These are phyloP conservation scores for Litoditis marina DNA, from an alignment of 2,888 invertebrate species.

Conservation along the genomic window DNA sequence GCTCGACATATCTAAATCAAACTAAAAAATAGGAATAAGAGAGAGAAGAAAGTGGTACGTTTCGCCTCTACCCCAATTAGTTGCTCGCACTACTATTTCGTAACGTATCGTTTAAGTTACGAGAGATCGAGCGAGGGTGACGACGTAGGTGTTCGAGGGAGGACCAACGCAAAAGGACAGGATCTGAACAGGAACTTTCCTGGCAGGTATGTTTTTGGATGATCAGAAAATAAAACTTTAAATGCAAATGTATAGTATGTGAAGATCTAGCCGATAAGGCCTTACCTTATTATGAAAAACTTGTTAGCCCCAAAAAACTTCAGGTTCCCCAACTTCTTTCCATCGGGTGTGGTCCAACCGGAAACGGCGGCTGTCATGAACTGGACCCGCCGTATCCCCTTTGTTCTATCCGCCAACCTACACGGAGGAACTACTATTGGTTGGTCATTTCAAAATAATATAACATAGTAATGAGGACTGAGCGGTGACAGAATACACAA, in stretches of 20 bases:
- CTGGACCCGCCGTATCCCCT: constrained; percentile 58
- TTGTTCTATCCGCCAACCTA: constrained; percentile 59
- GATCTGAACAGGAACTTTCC: constrained; percentile 90
- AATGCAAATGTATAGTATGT: neutral
- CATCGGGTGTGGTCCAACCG: constrained; percentile 48
- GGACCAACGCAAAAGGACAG: constrained; percentile 73
- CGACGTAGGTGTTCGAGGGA: constrained; percentile 27
- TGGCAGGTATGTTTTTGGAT: constrained; percentile 69
- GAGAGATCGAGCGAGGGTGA: constrained; percentile 36
- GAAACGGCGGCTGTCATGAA: constrained; percentile 62
- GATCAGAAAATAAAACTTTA: neutral
- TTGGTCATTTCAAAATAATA: neutral
- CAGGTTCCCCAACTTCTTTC: constrained; percentile 41
- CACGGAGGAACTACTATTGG: constrained; percentile 77
- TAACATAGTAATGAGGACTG: no score
- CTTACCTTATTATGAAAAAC: neutral
- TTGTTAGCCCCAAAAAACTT: neutral
- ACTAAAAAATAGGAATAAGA: no score
- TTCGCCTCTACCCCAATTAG: no score
- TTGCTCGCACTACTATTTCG: no score
- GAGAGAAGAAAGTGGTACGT: no score
- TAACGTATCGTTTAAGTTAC: constrained; percentile 24
- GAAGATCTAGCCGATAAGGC: no score
- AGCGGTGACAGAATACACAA: no score
- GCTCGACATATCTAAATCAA: no score